phyloP scores from a whole-genome alignment of 2,888 invertebrate species.

The Stratiomys singularior region DNA sequence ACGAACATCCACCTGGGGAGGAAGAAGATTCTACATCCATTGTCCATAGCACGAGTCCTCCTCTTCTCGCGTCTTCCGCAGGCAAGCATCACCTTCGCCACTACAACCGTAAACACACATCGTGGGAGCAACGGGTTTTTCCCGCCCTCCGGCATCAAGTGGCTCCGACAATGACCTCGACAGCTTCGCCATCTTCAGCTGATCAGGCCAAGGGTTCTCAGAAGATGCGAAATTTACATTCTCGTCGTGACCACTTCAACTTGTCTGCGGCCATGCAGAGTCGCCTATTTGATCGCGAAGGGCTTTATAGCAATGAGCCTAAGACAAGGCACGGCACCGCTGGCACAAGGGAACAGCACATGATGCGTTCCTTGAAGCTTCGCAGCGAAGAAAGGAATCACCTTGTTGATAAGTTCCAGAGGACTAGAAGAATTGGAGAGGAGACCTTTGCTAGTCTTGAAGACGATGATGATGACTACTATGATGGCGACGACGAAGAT shows the following conservation, averaged over 20 bases:
- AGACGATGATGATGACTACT: conserved; percentile 43
- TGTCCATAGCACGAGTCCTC: conserved; percentile 5
- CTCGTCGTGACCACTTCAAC: conserved; percentile 49
- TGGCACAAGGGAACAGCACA: conserved; percentile 27
- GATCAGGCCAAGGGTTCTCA: neutral
- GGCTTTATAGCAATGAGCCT: conserved; percentile 54
- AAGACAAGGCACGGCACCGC: conserved; percentile 33
- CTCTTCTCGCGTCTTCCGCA: neutral
- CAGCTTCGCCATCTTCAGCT: conserved; percentile 11
- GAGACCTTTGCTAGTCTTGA: conserved; percentile 24
- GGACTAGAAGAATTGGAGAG: conserved; percentile 18
- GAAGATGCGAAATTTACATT: conserved; percentile 25
- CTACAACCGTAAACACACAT: conserved; percentile 61
- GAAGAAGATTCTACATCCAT: conserved; percentile 19
- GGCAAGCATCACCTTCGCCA: conserved; percentile 60
- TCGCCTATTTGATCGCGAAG: conserved; percentile 62
- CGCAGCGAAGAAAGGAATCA: neutral
- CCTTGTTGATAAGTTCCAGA: neutral
- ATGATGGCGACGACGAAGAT: conserved; percentile 13
- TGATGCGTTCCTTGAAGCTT: neutral
- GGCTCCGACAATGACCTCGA: conserved; percentile 46
- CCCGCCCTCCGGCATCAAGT: conserved; percentile 58
- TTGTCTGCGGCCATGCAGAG: conserved; percentile 53
- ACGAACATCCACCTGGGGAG: conserved; percentile 22
- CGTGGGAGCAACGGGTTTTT: conserved; percentile 60